These are phyloP conservation scores for Typhlichthys subterraneus DNA, from an alignment of 2,797 vertebrate genomes.

Conservation along the genomic window DNA sequence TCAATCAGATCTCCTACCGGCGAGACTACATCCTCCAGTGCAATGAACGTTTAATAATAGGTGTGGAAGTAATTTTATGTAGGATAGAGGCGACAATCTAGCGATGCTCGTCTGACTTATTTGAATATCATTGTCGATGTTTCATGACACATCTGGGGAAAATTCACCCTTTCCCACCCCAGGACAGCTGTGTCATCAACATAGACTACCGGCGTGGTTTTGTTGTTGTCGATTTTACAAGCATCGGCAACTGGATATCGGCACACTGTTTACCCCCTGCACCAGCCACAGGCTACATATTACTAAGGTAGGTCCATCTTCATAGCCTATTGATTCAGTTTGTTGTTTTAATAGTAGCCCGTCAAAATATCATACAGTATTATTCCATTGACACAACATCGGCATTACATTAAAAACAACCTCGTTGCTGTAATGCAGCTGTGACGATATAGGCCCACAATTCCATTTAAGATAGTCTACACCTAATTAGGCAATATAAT, in stretches of 20 bases:
- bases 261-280: constrained; percentile 60
- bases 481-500: constrained; percentile 9
- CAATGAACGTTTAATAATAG: constrained; percentile 61
- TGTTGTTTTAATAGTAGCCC: too few relatives aligned
- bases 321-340: constrained; percentile 13
- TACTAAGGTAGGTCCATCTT: constrained; percentile 68
- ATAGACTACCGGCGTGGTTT: constrained; percentile 74
- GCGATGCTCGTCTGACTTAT: constrained; percentile 58
- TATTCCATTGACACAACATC: constrained; percentile 7
- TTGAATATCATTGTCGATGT: constrained; percentile 51
- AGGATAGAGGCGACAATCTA: constrained; percentile 67
- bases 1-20: constrained; percentile 55
- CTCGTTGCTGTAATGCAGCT: constrained; percentile 29
- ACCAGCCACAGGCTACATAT: constrained; percentile 54
- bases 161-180: constrained; percentile 46
- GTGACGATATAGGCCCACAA: constrained; percentile 30
- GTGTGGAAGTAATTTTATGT: constrained; percentile 75
- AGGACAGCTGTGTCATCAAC: constrained; percentile 80
- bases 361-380: constrained; percentile 19
- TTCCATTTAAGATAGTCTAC: constrained; percentile 14
- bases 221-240: constrained; percentile 81
- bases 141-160: constrained; percentile 73
- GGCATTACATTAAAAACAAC: constrained; percentile 43
- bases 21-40: constrained; percentile 42
- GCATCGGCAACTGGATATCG: constrained; percentile 62